Evolutionary conservation across 2,888 invertebrate species (phyloP).

Genomic region (Epistrophella euchroma): DNA sequence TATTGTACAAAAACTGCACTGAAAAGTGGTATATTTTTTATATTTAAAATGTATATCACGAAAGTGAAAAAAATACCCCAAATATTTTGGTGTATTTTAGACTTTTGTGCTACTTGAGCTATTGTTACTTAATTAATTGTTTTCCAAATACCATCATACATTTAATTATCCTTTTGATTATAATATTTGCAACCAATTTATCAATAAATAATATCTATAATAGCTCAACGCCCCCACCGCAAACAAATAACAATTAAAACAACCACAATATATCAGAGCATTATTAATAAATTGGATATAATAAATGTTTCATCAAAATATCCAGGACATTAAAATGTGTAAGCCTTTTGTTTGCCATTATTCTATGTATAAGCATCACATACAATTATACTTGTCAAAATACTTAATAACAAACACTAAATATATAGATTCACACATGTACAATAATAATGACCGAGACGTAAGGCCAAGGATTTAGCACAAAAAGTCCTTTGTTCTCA

Average conservation of each 20-base stretch:
- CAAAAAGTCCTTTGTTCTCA: constrained; percentile 47
- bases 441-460: constrained; percentile 60
- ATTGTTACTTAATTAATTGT: constrained; percentile 23
- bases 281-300: constrained; percentile 71
- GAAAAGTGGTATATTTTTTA: too few species aligned
- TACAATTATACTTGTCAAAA: constrained; percentile 7
- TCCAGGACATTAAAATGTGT: constrained; percentile 18
- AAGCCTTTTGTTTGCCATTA: constrained; percentile 9
- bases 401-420: constrained; percentile 65
- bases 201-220: constrained; percentile 52
- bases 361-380: not conserved
- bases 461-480: constrained; percentile 67
- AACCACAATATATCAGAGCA: constrained; percentile 63
- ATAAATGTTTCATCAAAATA: constrained; percentile 58
- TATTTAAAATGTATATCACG: too few species aligned
- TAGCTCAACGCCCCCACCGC: constrained; percentile 41
- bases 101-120: too few species aligned
- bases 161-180: constrained; percentile 32
- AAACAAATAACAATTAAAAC: constrained; percentile 72
- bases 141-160: constrained; percentile 12
- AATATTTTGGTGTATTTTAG: too few species aligned
- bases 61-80: too few species aligned
- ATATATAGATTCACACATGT: not conserved
- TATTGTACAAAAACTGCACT: too few species aligned
- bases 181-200: constrained; percentile 55